Evolutionary conservation across 2,888 invertebrate species (phyloP).

Genomic region (Caenorhabditis virilis): DNA sequence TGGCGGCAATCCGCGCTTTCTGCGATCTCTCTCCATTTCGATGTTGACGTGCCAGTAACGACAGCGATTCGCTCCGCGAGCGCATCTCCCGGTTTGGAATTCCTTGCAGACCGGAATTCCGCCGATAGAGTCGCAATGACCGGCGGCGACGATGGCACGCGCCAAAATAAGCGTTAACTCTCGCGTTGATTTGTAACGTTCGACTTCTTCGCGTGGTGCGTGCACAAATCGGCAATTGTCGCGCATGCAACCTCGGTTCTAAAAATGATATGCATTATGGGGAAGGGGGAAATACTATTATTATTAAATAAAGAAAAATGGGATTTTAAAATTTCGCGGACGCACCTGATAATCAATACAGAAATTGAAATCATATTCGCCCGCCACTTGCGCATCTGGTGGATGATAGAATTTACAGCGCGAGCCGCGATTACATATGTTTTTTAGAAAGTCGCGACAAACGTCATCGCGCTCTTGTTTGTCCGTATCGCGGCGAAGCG

Average conservation of each 20-base stretch:
- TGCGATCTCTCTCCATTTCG: slow-evolving; percentile 67
- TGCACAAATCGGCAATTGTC: slow-evolving; percentile 74
- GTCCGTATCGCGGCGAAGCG: too few species aligned
- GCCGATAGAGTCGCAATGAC: slow-evolving; percentile 65
- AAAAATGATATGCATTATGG: slow-evolving; percentile 16
- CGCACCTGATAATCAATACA: slow-evolving; percentile 75
- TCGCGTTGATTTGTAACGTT: slow-evolving; percentile 77
- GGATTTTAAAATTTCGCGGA: background rate
- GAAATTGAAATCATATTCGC: slow-evolving; percentile 70
- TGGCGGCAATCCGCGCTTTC: slow-evolving; percentile 71
- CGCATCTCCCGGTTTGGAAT: slow-evolving; percentile 64
- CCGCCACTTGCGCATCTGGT: slow-evolving; percentile 55
- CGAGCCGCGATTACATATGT: slow-evolving; percentile 75
- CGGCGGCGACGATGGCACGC: slow-evolving; percentile 69
- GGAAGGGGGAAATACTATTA: too few species aligned
- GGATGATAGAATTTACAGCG: slow-evolving; percentile 74
- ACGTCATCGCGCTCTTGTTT: slow-evolving; percentile 69
- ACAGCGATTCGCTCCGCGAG: slow-evolving; percentile 62
- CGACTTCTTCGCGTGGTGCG: slow-evolving; percentile 79
- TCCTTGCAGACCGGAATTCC: slow-evolving; percentile 68
- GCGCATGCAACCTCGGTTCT: slow-evolving; percentile 79
- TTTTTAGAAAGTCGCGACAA: slow-evolving; percentile 75
- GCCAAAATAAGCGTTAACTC: slow-evolving; percentile 75
- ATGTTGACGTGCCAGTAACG: slow-evolving; percentile 68
- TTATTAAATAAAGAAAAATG: background rate